Evolutionary conservation across 2,113 vertebrate genomes (phyloP).

Genomic region (Mus musculus): DNA sequence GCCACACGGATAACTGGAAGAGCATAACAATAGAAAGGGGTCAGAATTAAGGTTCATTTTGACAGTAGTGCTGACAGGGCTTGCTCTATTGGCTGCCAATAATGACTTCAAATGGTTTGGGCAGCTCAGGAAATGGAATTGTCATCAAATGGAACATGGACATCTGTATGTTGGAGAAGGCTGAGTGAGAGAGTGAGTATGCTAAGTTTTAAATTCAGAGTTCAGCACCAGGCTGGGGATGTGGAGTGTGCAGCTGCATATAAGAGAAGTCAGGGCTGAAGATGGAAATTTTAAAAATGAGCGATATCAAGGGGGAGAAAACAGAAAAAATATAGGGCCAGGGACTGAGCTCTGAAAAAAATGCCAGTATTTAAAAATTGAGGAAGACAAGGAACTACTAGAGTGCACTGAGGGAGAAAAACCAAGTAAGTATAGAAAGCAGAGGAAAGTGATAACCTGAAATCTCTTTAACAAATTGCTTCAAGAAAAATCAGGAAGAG

Average conservation of each 20-base stretch:
- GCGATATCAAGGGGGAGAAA: background rate
- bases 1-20: background rate
- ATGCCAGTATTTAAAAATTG: background rate
- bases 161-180: constrained; percentile 6
- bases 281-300: constrained; percentile 16
- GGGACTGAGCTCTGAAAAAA: background rate
- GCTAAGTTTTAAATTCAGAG: background rate
- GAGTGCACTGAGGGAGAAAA: background rate
- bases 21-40: background rate
- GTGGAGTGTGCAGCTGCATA: background rate
- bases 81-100: background rate
- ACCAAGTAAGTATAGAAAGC: background rate
- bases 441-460: background rate
- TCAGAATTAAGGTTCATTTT: background rate
- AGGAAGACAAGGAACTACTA: background rate
- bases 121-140: background rate
- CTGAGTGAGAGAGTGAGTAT: background rate
- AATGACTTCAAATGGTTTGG: constrained; percentile 49
- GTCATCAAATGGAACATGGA: constrained; percentile 6
- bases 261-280: background rate
- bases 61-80: background rate
- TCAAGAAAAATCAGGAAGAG: background rate
- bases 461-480: background rate
- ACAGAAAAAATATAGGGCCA: background rate
- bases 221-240: constrained; percentile 6